A percentile compares a stretch with the other conserved stretches of the same genome.
These are phyloP conservation scores for Odontophorus gujanensis DNA, from an alignment of 2,113 vertebrate genomes.

Conservation along the genomic window DNA sequence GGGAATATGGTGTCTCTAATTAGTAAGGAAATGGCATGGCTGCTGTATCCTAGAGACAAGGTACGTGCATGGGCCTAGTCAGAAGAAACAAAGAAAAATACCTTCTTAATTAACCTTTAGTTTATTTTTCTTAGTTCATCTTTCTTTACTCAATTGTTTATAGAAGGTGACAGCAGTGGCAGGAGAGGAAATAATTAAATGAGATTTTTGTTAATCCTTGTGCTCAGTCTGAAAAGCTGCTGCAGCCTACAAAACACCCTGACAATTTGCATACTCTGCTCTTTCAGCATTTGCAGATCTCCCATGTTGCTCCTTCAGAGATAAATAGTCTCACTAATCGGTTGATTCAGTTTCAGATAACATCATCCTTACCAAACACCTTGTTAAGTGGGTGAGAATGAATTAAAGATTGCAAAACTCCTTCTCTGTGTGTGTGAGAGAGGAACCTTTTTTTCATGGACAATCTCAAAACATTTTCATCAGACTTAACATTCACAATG, in stretches of 20 bases:
- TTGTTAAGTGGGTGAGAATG: neutral
- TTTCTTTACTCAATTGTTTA: constrained; percentile 57
- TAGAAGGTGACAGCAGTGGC: constrained; percentile 25
- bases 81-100: constrained; percentile 1
- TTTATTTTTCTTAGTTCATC: constrained; percentile 41
- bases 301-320: neutral
- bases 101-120: constrained; percentile 54
- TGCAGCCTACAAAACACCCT: neutral
- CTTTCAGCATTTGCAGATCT: neutral
- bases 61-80: neutral
- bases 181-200: constrained; percentile 49
- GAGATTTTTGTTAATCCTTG: neutral
- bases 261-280: neutral
- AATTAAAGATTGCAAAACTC: constrained; percentile 5
- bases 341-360: neutral
- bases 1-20: constrained; percentile 71
- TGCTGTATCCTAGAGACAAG: constrained; percentile 50
- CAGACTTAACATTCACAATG: neutral
- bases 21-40: constrained; percentile 59
- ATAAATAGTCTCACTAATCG: neutral
- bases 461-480: constrained; percentile 4
- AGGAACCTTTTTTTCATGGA: neutral
- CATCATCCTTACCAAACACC: neutral
- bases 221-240: constrained; percentile 1
- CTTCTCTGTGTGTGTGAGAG: neutral